Evolutionary conservation across 2,113 vertebrate genomes (phyloP), one percentile per base, ranked within the genome.

Genomic region (Heterocephalus glaber): DNA sequence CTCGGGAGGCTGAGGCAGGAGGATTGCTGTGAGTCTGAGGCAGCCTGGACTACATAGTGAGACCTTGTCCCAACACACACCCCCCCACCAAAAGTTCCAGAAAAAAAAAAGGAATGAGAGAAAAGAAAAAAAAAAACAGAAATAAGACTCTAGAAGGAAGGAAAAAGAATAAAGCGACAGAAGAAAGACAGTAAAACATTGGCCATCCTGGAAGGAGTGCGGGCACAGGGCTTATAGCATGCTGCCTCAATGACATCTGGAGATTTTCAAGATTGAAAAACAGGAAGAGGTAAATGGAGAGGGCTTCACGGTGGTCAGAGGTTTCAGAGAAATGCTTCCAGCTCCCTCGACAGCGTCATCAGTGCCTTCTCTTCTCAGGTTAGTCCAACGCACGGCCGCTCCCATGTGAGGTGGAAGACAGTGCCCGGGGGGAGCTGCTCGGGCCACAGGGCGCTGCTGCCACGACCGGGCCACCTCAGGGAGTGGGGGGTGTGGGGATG

Each of bases 141-240:
- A 28, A 63, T 1, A 26, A 47, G 9, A 44, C 44, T 52, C 44
- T 12, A 49, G 6, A 2, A 38, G 44, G 16, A 9, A 81, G 33
- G 52, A 60, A 49, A 65, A 17, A 30, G 11, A 65, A 49, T 19
- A 5, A 49, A 38, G n/a, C 9, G 12, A 12, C n/a, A 41, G 24
- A 44, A 66, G 35, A 52, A 52, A 41, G 92, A 4, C 3, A 38
- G 54, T n/a, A 17, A 7, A 58, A 4, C 4, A 3, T 54, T 7
- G 26, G 7, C 19, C 0, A 17, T 30, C 10, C 3, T 4, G 38
- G 56, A 52, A 10, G 54, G 9, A 24, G 13, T 1, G 8, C 38
- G 70, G 20, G 28, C 2, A 0, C 0, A 7, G 20, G 11, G 24
- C 22, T 38, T 22, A 0, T 6, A n/a, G 14, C 22, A 6, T 2